Percentiles rank a stretch among this genome's conserved stretches.
Evolutionary conservation across 2,888 invertebrate species (phyloP).

Genomic region (Neoscelio sp.): DNA sequence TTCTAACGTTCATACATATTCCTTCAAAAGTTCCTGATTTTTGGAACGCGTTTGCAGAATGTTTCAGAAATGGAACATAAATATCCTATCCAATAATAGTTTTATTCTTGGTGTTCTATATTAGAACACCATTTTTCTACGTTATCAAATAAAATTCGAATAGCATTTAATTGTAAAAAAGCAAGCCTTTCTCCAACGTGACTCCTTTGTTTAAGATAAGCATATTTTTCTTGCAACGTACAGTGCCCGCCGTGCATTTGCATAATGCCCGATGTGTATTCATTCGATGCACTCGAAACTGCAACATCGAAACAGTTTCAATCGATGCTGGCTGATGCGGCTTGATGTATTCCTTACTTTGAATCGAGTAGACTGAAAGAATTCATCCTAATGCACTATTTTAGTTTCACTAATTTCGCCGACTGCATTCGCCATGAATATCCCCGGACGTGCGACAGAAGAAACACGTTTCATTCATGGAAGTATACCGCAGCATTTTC

Average conservation of each 20-base stretch:
- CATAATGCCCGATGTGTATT: slow-evolving; percentile 45
- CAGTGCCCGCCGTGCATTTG: slow-evolving; percentile 9
- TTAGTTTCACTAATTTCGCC: slow-evolving; percentile 48
- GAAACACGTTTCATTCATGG: slow-evolving; percentile 51
- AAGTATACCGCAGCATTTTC: too few species aligned
- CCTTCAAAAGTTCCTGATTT: too few species aligned
- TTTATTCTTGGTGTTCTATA: too few species aligned
- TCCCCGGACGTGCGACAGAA: slow-evolving; percentile 7
- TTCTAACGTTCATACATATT: too few species aligned
- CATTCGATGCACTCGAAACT: slow-evolving; percentile 41
- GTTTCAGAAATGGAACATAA: too few species aligned
- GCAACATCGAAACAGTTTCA: slow-evolving; percentile 43
- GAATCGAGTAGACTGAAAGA: slow-evolving; percentile 18
- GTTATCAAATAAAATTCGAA: background rate
- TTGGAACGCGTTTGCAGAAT: too few species aligned
- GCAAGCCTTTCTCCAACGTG: slow-evolving; percentile 16
- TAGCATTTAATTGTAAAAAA: slow-evolving; percentile 2
- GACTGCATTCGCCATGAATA: slow-evolving; percentile 44
- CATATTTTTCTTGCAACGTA: slow-evolving; percentile 21
- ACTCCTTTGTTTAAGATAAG: slow-evolving; percentile 34
- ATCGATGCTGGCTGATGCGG: slow-evolving; percentile 24
- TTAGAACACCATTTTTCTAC: too few species aligned
- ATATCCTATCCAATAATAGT: too few species aligned
- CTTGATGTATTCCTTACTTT: slow-evolving; percentile 22
- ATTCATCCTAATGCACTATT: slow-evolving; percentile 39